A percentile compares a stretch with the other conserved stretches of the same genome.
These are phyloP conservation scores for Phoenoteleia sp. DNA, from an alignment of 2,888 invertebrate species.

Conservation along the genomic window DNA sequence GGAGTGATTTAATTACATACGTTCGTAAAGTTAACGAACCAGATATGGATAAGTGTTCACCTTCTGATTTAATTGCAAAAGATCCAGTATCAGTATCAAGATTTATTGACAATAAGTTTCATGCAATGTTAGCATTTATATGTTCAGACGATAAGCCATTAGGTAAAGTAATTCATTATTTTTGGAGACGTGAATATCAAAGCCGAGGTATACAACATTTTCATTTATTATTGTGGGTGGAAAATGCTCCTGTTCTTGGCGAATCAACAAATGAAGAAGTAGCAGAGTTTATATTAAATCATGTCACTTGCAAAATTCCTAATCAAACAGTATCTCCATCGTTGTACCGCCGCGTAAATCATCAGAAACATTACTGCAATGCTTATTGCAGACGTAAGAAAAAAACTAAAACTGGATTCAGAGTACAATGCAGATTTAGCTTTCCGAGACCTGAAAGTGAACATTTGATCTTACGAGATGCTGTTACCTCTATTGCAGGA, in stretches of 20 bases:
- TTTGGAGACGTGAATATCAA: constrained; percentile 75
- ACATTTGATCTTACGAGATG: constrained; percentile 60
- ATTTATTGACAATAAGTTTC: background rate
- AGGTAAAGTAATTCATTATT: constrained; percentile 75
- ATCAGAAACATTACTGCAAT: constrained; percentile 75
- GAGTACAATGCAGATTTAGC: constrained; percentile 66
- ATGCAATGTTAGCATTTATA: constrained; percentile 70
- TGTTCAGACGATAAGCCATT: constrained; percentile 68
- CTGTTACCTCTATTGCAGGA: constrained; percentile 68
- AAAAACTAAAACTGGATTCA: constrained; percentile 56
- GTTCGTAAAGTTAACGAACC: background rate
- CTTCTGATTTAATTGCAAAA: constrained; percentile 76
- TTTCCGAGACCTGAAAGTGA: constrained; percentile 70
- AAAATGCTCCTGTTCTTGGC: constrained; percentile 55
- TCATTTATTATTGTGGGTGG: constrained; percentile 79
- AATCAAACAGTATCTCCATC: constrained; percentile 66
- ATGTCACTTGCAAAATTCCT: constrained; percentile 75
- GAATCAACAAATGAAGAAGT: constrained; percentile 67
- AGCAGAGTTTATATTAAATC: constrained; percentile 70
- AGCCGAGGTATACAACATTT: constrained; percentile 75
- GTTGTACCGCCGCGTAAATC: constrained; percentile 61
- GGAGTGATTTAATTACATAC: background rate
- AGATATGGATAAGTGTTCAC: constrained; percentile 68
- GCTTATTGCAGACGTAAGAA: constrained; percentile 69
- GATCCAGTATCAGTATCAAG: constrained; percentile 79